phyloP scores from a whole-genome alignment of 2,888 invertebrate genomes.

The Amblyteles armatorius region DNA sequence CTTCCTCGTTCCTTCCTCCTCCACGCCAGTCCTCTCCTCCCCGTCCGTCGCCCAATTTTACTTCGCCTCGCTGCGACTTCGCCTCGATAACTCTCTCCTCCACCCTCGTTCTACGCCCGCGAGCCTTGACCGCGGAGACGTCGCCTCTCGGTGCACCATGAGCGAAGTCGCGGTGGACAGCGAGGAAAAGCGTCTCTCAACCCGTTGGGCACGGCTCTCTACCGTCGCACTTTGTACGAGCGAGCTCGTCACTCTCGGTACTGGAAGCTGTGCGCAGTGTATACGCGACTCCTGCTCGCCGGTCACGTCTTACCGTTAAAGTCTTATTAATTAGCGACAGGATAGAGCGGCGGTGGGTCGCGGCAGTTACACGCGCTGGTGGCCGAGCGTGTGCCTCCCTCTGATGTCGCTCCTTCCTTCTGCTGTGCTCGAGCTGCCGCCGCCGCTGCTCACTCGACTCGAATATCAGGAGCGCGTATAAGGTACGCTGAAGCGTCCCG shows the following conservation, averaged over 20 bases:
- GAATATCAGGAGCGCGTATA: constrained; percentile 52
- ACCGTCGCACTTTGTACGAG: constrained; percentile 5
- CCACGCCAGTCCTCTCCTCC: neutral
- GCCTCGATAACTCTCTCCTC: constrained; percentile 40
- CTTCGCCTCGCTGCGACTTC: constrained; percentile 3
- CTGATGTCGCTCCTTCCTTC: constrained; percentile 40
- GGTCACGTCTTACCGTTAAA: constrained; percentile 72
- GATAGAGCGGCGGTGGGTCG: constrained; percentile 71
- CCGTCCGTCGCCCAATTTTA: constrained; percentile 43
- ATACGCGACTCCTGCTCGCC: constrained; percentile 64
- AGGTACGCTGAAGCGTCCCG: constrained; percentile 49
- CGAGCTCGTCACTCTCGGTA: constrained; percentile 7
- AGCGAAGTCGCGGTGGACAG: constrained; percentile 16
- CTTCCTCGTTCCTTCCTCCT: constrained; percentile 56
- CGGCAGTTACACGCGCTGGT: constrained; percentile 65
- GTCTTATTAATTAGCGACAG: constrained; percentile 75
- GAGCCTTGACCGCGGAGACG: constrained; percentile 27
- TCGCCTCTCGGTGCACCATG: constrained; percentile 11
- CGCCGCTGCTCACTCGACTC: constrained; percentile 55
- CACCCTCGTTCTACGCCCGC: constrained; percentile 37
- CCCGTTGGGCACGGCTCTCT: constrained; percentile 2
- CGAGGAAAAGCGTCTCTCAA: neutral
- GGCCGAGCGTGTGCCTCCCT: constrained; percentile 62
- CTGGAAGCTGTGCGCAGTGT: constrained; percentile 26
- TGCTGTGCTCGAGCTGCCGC: constrained; percentile 12